Evolutionary conservation across 2,888 invertebrate species (phyloP).

Genomic region (Chesias legatella): DNA sequence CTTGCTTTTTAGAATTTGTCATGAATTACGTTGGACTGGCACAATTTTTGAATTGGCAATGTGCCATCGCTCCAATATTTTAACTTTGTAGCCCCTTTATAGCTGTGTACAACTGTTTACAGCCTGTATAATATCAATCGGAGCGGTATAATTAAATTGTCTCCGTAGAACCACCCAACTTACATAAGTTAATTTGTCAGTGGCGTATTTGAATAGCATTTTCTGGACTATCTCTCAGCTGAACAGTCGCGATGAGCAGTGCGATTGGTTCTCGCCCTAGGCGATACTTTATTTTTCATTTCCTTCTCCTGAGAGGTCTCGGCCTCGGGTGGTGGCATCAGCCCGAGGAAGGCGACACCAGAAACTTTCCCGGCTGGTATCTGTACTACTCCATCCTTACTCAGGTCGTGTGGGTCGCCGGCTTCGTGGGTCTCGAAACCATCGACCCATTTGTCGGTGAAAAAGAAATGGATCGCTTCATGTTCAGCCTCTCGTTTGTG

Average conservation of each 20-base stretch:
- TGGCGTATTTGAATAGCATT: constrained; percentile 1
- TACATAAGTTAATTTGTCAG: constrained; percentile 15
- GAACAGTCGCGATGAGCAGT: constrained; percentile 27
- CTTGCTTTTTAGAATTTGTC: constrained; percentile 8
- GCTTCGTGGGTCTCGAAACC: constrained; percentile 70
- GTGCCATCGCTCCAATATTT: constrained; percentile 3
- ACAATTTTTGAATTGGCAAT: constrained; percentile 8
- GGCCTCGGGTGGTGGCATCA: constrained; percentile 75
- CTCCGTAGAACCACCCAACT: constrained; percentile 10
- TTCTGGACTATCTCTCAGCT: constrained; percentile 2
- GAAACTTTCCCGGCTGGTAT: constrained; percentile 63
- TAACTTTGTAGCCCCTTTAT: constrained; percentile 4
- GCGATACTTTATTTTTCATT: constrained; percentile 62
- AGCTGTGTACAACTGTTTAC: constrained; percentile 6
- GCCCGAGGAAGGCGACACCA: constrained; percentile 57
- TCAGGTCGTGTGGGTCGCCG: constrained; percentile 63
- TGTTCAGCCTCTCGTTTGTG: constrained; percentile 73
- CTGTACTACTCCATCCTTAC: constrained; percentile 63
- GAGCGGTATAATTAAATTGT: constrained; percentile 19
- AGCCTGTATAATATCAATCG: constrained; percentile 17
- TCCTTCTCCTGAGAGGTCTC: constrained; percentile 54
- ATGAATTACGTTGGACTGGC: constrained; percentile 2
- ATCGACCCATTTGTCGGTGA: constrained; percentile 71
- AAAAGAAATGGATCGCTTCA: constrained; percentile 68
- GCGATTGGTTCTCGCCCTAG: constrained; percentile 37